These are phyloP conservation scores for Chironomus riparius DNA, from an alignment of 2,888 invertebrate species.

Conservation along the genomic window DNA sequence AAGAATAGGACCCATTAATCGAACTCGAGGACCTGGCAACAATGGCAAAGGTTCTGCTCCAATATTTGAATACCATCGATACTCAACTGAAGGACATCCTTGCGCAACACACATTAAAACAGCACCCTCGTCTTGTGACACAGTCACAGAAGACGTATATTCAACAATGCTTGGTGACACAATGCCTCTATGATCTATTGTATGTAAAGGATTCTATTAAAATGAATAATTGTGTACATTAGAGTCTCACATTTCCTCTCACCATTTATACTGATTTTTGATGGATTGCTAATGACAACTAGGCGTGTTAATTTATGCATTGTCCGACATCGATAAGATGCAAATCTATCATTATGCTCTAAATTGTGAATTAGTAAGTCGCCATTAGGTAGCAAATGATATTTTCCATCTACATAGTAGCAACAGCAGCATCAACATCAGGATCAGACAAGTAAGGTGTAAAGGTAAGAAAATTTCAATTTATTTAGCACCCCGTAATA, in stretches of 20 bases:
- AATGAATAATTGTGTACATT: not conserved
- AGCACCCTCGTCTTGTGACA: constrained; percentile 63
- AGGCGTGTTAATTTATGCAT: constrained; percentile 64
- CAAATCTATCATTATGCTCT: constrained; percentile 64
- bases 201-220: not conserved
- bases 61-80: constrained; percentile 62
- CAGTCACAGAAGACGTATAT: constrained; percentile 59
- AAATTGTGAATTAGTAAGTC: constrained; percentile 65
- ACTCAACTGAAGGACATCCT: constrained; percentile 68
- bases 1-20: constrained; percentile 57
- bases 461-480: not conserved
- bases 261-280: constrained; percentile 62
- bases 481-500: not conserved
- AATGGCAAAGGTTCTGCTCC: constrained; percentile 56
- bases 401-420: constrained; percentile 55
- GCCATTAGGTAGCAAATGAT: constrained; percentile 63
- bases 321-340: constrained; percentile 61
- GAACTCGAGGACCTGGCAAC: constrained; percentile 53
- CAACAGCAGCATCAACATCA: no score
- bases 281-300: constrained; percentile 58
- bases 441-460: not conserved
- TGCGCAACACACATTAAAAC: constrained; percentile 70
- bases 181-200: constrained; percentile 61
- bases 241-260: not conserved
- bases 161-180: constrained; percentile 63